Conservation (phyloP, 2,888 invertebrate species). For the Apantesis nais region DNA sequence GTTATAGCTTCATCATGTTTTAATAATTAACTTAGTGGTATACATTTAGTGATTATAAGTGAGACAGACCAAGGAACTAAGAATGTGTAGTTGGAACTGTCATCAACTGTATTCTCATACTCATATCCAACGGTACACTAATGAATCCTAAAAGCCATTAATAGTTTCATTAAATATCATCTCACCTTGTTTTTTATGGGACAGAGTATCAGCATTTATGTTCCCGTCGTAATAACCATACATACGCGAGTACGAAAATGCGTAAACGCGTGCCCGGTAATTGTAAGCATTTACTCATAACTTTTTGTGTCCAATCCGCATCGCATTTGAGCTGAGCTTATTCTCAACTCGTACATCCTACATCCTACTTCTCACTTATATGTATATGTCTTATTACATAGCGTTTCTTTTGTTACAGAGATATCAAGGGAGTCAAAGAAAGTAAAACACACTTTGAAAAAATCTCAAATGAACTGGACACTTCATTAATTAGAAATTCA, state of each 20-base stretch:
- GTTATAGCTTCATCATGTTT: neutral
- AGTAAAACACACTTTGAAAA: constrained; percentile 96
- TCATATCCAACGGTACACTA: neutral
- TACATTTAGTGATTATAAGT: constrained; percentile 32
- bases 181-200: too few relatives aligned
- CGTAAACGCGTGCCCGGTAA: too few relatives aligned
- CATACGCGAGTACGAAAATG: too few relatives aligned
- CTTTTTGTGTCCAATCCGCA: neutral
- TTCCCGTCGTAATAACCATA: too few relatives aligned
- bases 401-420: constrained; percentile 85
- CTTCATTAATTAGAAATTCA: constrained; percentile 93
- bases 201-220: neutral
- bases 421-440: constrained; percentile 96
- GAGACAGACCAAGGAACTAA: constrained; percentile 15
- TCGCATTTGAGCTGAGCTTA: too few relatives aligned
- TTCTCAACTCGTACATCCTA: too few relatives aligned
- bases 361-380: constrained; percentile 40
- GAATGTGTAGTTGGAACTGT: neutral
- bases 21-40: neutral
- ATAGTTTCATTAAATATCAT: too few relatives aligned
- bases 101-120: neutral
- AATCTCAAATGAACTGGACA: constrained; percentile 96
- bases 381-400: constrained; percentile 5
- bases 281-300: neutral
- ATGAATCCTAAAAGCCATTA: neutral